phyloP scores from a whole-genome alignment of 2,888 invertebrate genomes.

The Leptogaster cylindrica region DNA sequence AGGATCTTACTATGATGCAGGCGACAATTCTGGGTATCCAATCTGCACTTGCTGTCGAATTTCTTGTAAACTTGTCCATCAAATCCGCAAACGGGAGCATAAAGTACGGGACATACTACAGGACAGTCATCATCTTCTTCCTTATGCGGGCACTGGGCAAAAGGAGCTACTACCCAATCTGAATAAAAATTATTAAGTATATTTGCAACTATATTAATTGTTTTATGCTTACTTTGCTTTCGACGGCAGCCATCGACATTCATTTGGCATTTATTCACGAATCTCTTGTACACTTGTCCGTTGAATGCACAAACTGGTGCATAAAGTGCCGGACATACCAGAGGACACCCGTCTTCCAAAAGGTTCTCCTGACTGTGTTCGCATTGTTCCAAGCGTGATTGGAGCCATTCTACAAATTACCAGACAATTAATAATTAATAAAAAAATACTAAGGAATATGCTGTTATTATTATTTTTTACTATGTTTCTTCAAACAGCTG shows the following conservation, averaged over 20 bases:
- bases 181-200: too few species aligned
- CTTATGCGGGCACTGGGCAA: too few species aligned
- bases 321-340: background rate
- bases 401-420: background rate
- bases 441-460: too few species aligned
- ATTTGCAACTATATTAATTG: too few species aligned
- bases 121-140: constrained; percentile 1
- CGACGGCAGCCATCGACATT: background rate
- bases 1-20: background rate
- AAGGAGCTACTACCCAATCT: too few species aligned
- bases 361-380: background rate
- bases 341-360: background rate
- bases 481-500: background rate
- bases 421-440: too few species aligned
- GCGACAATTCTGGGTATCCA: background rate
- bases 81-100: constrained; percentile 27
- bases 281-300: background rate
- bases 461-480: too few species aligned
- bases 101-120: constrained; percentile 3
- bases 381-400: background rate
- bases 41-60: constrained; percentile 10
- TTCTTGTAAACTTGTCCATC: constrained; percentile 1
- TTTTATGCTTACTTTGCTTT: constrained; percentile 1
- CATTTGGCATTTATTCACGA: background rate
- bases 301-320: background rate